Conservation (phyloP, 2,113 vertebrate genomes). For the Pollimyrus isidori region DNA sequence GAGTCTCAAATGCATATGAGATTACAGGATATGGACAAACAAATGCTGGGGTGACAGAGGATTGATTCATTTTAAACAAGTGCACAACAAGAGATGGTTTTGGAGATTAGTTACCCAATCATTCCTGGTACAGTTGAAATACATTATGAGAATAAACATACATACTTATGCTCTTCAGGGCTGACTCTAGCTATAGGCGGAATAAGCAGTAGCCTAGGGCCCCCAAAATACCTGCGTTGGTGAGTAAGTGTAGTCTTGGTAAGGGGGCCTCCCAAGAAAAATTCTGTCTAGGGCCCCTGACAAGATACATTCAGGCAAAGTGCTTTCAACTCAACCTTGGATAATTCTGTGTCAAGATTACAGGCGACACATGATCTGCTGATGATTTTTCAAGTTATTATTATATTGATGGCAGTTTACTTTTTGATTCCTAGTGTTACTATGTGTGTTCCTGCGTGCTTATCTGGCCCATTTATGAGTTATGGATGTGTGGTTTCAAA, state of each 20-base stretch:
- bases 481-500: not conserved
- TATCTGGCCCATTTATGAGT: not conserved
- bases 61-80: not conserved
- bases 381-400: not conserved
- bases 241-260: not conserved
- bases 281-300: not conserved
- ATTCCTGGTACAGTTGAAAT: not conserved
- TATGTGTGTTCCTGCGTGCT: not conserved
- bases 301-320: not conserved
- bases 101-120: not conserved
- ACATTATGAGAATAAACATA: not conserved
- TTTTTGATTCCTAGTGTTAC: not conserved
- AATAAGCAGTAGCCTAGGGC: not conserved
- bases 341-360: not conserved
- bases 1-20: not conserved
- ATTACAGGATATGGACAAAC: not conserved
- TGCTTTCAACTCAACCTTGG: not conserved
- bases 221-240: not conserved
- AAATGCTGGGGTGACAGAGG: not conserved
- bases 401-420: not conserved
- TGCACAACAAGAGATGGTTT: not conserved
- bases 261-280: not conserved
- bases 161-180: not conserved
- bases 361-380: not conserved
- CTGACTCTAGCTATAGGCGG: not conserved